Percentiles rank a stretch among this genome's conserved stretches.
Conservation (phyloP, 2,888 invertebrate species). For the Ormyrus labotus region DNA sequence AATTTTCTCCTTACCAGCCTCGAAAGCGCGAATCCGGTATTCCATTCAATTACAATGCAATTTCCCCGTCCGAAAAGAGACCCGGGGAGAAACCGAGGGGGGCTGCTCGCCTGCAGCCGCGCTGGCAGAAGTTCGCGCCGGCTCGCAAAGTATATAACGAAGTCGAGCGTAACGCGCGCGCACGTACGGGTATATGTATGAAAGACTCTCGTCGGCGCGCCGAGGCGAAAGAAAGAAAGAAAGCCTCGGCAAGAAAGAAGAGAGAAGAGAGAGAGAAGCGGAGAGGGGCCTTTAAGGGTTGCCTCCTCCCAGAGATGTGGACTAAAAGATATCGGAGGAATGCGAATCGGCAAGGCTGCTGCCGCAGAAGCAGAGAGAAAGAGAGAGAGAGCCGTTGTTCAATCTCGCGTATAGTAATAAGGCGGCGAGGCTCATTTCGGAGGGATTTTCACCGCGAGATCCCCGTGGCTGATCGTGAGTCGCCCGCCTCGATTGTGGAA, state of each 20-base stretch:
- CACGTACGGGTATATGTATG: background rate
- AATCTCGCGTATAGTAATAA: too few relatives aligned
- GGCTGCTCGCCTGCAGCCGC: too few relatives aligned
- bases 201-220: too few relatives aligned
- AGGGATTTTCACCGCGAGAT: constrained; percentile 28
- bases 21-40: background rate
- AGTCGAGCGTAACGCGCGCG: constrained; percentile 20
- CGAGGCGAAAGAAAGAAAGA: too few relatives aligned
- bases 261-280: background rate
- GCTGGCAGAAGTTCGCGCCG: background rate
- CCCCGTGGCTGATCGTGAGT: constrained; percentile 27
- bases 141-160: background rate
- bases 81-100: too few relatives aligned
- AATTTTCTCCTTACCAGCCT: too few relatives aligned
- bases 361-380: background rate
- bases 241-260: background rate
- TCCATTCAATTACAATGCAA: constrained; percentile 17
- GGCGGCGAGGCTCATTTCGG: background rate
- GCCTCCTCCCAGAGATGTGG: constrained; percentile 35
- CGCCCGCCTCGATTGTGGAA: constrained; percentile 35
- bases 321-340: constrained; percentile 51
- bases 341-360: constrained; percentile 31
- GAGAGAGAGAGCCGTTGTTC: too few relatives aligned
- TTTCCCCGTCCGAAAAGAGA: background rate
- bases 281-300: constrained; percentile 15